Evolutionary conservation across 2,113 vertebrate species (phyloP), one percentile per base, ranked within the genome.

Genomic region (Thinocorus orbignyianus): DNA sequence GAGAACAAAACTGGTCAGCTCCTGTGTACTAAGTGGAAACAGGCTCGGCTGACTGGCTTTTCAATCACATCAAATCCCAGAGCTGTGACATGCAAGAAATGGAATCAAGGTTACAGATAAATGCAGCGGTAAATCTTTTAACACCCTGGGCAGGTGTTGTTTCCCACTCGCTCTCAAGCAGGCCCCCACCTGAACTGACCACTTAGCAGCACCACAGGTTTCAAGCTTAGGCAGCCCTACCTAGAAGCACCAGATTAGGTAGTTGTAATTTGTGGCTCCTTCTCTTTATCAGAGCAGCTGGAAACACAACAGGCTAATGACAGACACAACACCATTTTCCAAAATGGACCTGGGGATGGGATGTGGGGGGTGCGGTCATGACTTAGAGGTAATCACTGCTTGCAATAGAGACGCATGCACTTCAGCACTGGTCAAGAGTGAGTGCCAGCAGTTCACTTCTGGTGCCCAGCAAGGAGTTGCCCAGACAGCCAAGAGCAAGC

Each of bases 61-160:
- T 58, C 92, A 95, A 96, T 96, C 95, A 95, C 6, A 35, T 48
- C 86, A 93, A 92, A 33, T 66, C 81, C 81, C 88, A 82, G 83
- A 92, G 92, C 91, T 96, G 61, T 80, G 77, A 84, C 77, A 89
- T 4, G 44, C 66, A 31, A 88, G 78, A 84, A 92, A 51, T 6
- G 7, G 70, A 92, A 94, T 90, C 83, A 70, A 91, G 58, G 88
- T 76, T 84, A 79, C 49, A 94, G 52, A 87, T 92, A 82, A 26
- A 89, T 93, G 90, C 65, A 76, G 83, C 80, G 73, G 77, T 66
- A 58, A 93, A 81, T 85, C 91, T 96, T 94, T 94, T 91, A 94
- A 80, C 70, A 89, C 54, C 91, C 83, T 0, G 17, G 91, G 89
- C 91, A 92, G 95, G 70, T 96, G 90, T 92, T 97, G 81, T 82